Evolutionary conservation across 2,888 invertebrate genomes (phyloP), one percentile per base, ranked within the genome.

Genomic region (Timema podura): DNA sequence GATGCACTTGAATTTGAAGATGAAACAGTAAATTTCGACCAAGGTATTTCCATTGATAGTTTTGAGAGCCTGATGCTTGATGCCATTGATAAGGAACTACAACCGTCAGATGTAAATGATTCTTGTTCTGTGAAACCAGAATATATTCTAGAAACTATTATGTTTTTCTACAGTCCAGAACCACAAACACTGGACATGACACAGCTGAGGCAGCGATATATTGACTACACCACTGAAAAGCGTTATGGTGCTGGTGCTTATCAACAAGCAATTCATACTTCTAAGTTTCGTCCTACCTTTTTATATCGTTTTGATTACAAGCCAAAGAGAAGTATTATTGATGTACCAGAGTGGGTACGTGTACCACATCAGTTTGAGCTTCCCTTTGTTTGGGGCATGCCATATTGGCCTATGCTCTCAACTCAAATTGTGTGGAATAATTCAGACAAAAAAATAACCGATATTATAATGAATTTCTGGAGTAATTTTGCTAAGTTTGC

Each of bases 361-460:
- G 92, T 93, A 0, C 92, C 93, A 0, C 92, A 93, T 79, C 88
- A 91, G 79, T 92, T 89, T 75, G 93, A 93, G 79, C 84, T 93
- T 73, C 89, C 92, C 66, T 92, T 91, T 78, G 86, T 91, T 7
- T 93, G 92, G 86, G 93, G 93, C 0, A 84, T 93, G 76, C 93
- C 93, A 0, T 88, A 91, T 79, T 87, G 90, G 84, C 85, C 85
- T 7, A 80, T 85, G 51, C 83, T 86, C 3, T 83, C 85, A 74
- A 70, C 75, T 6, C 76, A 79, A 3, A 87, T 76, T 47, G 70
- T 75, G 7, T 93, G 93, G 93, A 90, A 91, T 76, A 84, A 85
- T 68, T 85, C 88, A 68, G 93, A 93, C 79, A 92, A 91, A 78
- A 88, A 89, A 76, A 88, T 91, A 76, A 85, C 93, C 0, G 93